Evolutionary conservation across 2,113 vertebrate genomes (phyloP).

Genomic region (Pygoscelis adeliae): DNA sequence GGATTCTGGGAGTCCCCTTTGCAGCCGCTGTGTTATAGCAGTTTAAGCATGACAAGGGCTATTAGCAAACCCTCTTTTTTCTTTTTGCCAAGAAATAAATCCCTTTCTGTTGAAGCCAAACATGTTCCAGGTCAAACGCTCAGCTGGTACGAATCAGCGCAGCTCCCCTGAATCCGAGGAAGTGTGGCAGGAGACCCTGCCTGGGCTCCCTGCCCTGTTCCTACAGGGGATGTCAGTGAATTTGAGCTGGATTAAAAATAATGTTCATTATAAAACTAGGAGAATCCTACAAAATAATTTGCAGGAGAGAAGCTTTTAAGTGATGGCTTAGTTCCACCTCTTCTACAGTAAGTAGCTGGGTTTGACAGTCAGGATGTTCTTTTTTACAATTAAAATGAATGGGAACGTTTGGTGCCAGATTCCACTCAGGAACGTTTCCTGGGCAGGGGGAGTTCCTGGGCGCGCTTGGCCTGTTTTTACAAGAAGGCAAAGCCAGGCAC

Average conservation of each 20-base stretch:
- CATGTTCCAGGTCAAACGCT: neutral
- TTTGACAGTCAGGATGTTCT: slow-evolving; percentile 11
- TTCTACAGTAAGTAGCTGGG: neutral
- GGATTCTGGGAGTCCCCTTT: neutral
- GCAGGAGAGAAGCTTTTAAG: neutral
- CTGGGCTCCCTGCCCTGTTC: neutral
- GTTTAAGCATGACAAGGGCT: slow-evolving; percentile 1
- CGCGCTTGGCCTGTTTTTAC: neutral
- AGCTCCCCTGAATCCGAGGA: neutral
- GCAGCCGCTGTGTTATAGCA: slow-evolving; percentile 28
- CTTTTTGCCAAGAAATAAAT: slow-evolving; percentile 48
- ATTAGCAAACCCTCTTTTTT: neutral
- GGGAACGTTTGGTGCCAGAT: neutral
- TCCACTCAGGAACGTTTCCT: neutral
- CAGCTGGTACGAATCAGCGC: neutral
- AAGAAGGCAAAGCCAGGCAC: neutral
- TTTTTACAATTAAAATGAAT: neutral
- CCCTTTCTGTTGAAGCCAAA: slow-evolving; percentile 5
- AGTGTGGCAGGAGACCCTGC: neutral
- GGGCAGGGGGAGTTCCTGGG: neutral
- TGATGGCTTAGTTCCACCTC: neutral
- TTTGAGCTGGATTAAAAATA: neutral
- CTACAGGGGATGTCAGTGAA: neutral
- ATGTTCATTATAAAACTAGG: accelerated
- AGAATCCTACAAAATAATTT: neutral